Evolutionary conservation across 2,797 vertebrate genomes (phyloP).

Genomic region (Acanthurus lineatus): DNA sequence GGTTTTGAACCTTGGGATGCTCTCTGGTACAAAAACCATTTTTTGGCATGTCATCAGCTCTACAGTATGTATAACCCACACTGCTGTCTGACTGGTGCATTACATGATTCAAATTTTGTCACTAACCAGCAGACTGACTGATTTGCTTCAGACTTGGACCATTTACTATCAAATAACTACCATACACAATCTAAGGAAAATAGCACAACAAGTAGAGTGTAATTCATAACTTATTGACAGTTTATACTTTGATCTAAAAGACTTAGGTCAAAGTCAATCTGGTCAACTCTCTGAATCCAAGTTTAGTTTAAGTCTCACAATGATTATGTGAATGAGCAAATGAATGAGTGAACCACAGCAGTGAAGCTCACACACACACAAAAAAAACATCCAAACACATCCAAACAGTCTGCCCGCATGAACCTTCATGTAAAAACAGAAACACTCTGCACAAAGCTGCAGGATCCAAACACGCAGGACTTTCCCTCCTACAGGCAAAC

Average conservation of each 20-base stretch:
- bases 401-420: neutral
- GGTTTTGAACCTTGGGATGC: constrained; percentile 2
- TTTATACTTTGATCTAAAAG: neutral
- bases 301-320: constrained; percentile 8
- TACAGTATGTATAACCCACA: neutral
- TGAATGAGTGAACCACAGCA: constrained; percentile 16
- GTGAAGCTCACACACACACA: neutral
- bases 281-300: constrained; percentile 4
- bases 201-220: neutral
- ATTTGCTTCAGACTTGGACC: neutral
- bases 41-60: neutral
- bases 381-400: neutral
- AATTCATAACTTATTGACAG: neutral
- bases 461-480: neutral
- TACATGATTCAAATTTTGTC: neutral
- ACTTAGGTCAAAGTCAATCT: neutral
- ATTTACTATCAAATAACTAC: neutral
- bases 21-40: neutral
- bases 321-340: constrained; percentile 25
- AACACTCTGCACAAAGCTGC: constrained; percentile 16
- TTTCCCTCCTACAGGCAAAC: constrained; percentile 3
- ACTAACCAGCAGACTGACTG: neutral
- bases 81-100: neutral
- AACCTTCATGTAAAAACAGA: constrained; percentile 25
- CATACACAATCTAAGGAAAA: neutral